Base-by-base conservation (phyloP, 2,797 vertebrate species). In the Tachyglossus aculeatus region DNA sequence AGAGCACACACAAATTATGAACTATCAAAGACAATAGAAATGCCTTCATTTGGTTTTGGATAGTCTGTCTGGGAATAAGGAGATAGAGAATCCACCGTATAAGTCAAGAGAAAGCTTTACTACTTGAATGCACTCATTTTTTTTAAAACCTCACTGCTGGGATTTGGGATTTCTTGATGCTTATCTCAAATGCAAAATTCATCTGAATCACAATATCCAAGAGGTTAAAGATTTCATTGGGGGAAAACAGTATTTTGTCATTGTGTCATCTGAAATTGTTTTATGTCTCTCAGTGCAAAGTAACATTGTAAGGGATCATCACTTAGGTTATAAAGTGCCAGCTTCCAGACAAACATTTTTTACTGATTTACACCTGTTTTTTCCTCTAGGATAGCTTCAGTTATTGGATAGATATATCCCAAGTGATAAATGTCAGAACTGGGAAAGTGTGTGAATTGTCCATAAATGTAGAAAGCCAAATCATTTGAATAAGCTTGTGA, bases 271-370 rank as follows among this genome's bases (percentile, higher is more conserved):
- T 79, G 71, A 74, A 89, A 89, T 88, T 87, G 61, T 89, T 91
- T 89, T 86, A 74, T 84, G 57, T 70, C 80, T 88, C 77, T 87
- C 71, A 64, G 47, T 77, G 73, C 43, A 84, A 85, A 90, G 74
- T 82, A 82, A 84, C 88, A 90, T 88, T 85, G 81, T 83, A 88
- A 86, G 68, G 86, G 84, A 85, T 91, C 80, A 89, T 89, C 87
- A 85, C 80, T 77, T 78, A 82, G 76, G 71, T 91, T 82, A 90
- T 88, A 89, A 91, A 86, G 77, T 87, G 40, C 77, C 70, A 60
- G 70, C 74, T 89, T 86, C 45, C 50, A 88, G 79, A 88, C 72
- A 89, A 87, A 87, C 51, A 80, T 84, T 88, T 82, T n/a, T 78
- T 86, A 77, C 76, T 82, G 87, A 91, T 91, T 91, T 93, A 86